These are phyloP conservation scores for Sarcophaga rosellei DNA, from an alignment of 2,888 invertebrate genomes.

Conservation along the genomic window DNA sequence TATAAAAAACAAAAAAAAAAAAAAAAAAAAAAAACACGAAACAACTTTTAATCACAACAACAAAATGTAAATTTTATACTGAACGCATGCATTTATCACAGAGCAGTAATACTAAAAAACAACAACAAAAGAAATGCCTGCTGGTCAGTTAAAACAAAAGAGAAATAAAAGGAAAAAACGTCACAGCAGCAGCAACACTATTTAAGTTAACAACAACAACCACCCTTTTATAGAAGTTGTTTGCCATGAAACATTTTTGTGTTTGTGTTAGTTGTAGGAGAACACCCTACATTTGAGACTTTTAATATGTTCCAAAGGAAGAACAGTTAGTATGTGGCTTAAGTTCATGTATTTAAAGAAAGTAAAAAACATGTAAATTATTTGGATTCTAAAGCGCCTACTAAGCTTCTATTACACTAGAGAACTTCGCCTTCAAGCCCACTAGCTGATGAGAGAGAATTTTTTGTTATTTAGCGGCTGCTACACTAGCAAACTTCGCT, in stretches of 20 bases:
- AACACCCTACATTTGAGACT: slow-evolving; percentile 31
- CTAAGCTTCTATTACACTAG: too few relatives aligned
- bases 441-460: too few relatives aligned
- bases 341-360: background rate
- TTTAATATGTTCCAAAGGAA: background rate
- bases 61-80: slow-evolving; percentile 12
- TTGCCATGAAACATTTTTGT: slow-evolving; percentile 51
- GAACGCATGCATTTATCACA: slow-evolving; percentile 36
- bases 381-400: too few relatives aligned
- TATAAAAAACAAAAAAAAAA: slow-evolving; percentile 22
- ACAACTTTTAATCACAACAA: background rate
- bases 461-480: too few relatives aligned
- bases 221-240: slow-evolving; percentile 54
- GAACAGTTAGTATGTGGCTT: background rate
- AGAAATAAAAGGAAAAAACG: background rate
- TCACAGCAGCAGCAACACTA: slow-evolving; percentile 4
- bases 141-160: slow-evolving; percentile 32
- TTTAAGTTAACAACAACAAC: slow-evolving; percentile 21
- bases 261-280: background rate
- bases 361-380: background rate
- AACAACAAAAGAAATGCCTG: slow-evolving; percentile 15
- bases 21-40: background rate
- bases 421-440: too few relatives aligned
- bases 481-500: too few relatives aligned
- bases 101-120: background rate